These are phyloP conservation scores for Tragulus kanchil DNA, from an alignment of 2,113 vertebrate species.

Conservation along the genomic window DNA sequence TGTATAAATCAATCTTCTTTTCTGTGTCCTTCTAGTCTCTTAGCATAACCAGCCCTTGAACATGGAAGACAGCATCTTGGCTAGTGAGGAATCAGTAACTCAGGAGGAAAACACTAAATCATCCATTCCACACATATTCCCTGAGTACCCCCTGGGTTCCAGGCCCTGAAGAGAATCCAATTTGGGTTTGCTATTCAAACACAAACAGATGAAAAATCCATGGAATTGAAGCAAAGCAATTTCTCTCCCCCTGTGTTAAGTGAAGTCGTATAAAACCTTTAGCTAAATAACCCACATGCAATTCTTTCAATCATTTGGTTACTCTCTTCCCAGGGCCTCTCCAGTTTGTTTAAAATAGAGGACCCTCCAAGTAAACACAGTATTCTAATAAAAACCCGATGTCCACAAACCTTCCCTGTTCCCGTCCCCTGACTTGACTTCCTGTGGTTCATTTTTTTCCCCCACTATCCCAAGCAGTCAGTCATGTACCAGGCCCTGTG, in stretches of 20 bases:
- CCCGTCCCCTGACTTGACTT: neutral
- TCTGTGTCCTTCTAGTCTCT: neutral
- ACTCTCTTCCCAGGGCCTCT: neutral
- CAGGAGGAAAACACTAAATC: constrained; percentile 47
- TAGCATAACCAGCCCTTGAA: neutral
- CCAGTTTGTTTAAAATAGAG: constrained; percentile 61
- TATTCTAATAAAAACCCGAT: constrained; percentile 47
- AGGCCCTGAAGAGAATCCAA: constrained; percentile 48
- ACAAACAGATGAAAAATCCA: constrained; percentile 61
- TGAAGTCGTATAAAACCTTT: constrained; percentile 49
- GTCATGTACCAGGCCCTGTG: neutral
- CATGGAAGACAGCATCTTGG: constrained; percentile 12
- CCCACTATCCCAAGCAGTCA: neutral
- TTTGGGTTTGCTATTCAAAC: constrained; percentile 65
- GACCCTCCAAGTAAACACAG: constrained; percentile 50
- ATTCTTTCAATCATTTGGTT: constrained; percentile 49
- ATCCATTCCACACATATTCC: constrained; percentile 53
- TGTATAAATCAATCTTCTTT: neutral
- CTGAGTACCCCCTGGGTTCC: constrained; percentile 46
- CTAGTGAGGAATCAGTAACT: neutral
- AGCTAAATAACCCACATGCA: constrained; percentile 46
- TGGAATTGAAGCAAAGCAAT: constrained; percentile 46
- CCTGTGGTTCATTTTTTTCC: neutral
- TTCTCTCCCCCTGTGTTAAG: constrained; percentile 14
- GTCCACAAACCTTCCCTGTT: neutral